Base-by-base conservation (phyloP, 2,888 invertebrate genomes). In the Yponomeuta sedellus region DNA sequence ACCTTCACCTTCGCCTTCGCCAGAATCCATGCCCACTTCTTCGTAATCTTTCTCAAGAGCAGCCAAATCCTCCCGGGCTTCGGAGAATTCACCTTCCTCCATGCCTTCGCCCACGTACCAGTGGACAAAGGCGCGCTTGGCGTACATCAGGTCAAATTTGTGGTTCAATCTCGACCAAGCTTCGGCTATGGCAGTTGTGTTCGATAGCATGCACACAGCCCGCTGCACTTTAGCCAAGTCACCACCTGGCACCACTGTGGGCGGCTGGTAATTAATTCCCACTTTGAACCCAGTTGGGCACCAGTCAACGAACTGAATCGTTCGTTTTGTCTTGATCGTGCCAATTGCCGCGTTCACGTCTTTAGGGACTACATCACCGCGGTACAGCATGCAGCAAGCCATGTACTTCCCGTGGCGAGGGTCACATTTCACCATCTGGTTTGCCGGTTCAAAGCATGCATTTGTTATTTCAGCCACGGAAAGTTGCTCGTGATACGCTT, bases 111-210 rank as follows among this genome's bases (percentile, higher is more conserved):
- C 96, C 65, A 96, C 96, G 81, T 96, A 96, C 98, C 98, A 98
- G 85, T 98, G 98, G 65, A 98, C 98, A 83, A 98, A 98, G 25
- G 98, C 98, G 73, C 98, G 94, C 92, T 98, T 98, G 75, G 98
- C 97, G 81, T 97, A 98, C 97, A 98, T 98, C 74, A 98, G 92
- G 84, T 98, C 98, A 82, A 98, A 97, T 87, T 98, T 98, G 85
- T 97, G 97, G 86, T 98, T 97, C 69, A 98, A 93, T 75, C 98
- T 95, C 66, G 97, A 97, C 98, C 98, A 98, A 59, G 98, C 98
- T 82, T 98, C 98, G n/a, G 97, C 98, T 77, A 98, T 98, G 69
- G 98, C 97, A 0, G 98, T 98, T 63, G 98, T 98, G 95, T 98
- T 98, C 66, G 97, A 97, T 80, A 98, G 91, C 98, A 98, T 98